These are phyloP conservation scores for Thyatira batis DNA, from an alignment of 2,888 invertebrate genomes.

Conservation along the genomic window DNA sequence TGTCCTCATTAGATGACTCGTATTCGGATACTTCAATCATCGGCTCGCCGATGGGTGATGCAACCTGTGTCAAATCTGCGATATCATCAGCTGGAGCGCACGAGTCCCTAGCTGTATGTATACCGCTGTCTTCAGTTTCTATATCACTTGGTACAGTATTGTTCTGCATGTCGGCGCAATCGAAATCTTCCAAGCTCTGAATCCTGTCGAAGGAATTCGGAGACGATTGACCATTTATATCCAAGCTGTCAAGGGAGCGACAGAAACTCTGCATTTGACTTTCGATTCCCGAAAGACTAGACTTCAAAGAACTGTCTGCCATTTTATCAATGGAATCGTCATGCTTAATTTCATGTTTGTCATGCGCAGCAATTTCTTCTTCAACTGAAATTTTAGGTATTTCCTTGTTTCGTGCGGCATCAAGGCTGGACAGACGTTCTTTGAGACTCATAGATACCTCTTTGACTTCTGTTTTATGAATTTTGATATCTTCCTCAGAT, in stretches of 20 bases:
- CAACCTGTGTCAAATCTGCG: slow-evolving; percentile 81
- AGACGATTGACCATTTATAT: slow-evolving; percentile 80
- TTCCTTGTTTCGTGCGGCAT: slow-evolving; percentile 77
- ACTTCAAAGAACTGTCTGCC: slow-evolving; percentile 61
- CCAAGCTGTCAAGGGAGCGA: slow-evolving; percentile 85
- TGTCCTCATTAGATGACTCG: slow-evolving; percentile 75
- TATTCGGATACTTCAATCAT: slow-evolving; percentile 72
- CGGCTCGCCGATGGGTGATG: slow-evolving; percentile 73
- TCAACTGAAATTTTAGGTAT: slow-evolving; percentile 71
- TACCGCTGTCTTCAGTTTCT: slow-evolving; percentile 90
- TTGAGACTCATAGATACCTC: slow-evolving; percentile 79
- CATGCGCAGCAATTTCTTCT: slow-evolving; percentile 52
- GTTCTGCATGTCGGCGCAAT: slow-evolving; percentile 83
- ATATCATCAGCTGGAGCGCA: slow-evolving; percentile 89
- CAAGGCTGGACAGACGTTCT: slow-evolving; percentile 77
- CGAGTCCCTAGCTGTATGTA: slow-evolving; percentile 90
- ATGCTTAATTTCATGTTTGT: slow-evolving; percentile 50
- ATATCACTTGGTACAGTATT: slow-evolving; percentile 83
- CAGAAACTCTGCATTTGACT: slow-evolving; percentile 84
- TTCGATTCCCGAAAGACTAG: slow-evolving; percentile 71
- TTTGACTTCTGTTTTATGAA: slow-evolving; percentile 68
- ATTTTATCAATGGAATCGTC: slow-evolving; percentile 52
- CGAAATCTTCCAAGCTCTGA: slow-evolving; percentile 85
- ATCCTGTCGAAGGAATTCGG: slow-evolving; percentile 84
- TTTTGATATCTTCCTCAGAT: slow-evolving; percentile 68